These are phyloP conservation scores for Orthosia gothica DNA, from an alignment of 2,888 invertebrate species.

Conservation along the genomic window DNA sequence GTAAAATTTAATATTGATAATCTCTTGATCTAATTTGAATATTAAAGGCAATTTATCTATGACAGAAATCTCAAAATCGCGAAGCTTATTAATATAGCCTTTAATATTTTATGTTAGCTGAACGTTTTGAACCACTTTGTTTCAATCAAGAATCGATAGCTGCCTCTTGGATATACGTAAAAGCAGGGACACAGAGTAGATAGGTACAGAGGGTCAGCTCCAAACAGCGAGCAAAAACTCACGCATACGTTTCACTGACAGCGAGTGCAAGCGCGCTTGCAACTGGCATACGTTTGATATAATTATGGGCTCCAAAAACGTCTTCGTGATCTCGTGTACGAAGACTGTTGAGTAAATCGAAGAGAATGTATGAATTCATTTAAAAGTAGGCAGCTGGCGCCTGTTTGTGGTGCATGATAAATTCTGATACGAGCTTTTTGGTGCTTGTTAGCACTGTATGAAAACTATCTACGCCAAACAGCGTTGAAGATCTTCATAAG, in stretches of 20 bases:
- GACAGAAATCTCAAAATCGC: slow-evolving; percentile 2
- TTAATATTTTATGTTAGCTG: slow-evolving; percentile 15
- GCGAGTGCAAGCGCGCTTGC: background rate
- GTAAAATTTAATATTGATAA: slow-evolving; percentile 10
- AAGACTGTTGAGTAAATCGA: background rate
- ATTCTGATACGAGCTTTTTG: too few relatives aligned
- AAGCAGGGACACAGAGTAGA: background rate
- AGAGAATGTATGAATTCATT: background rate
- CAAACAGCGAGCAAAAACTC: too few relatives aligned
- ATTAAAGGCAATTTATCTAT: slow-evolving; percentile 12
- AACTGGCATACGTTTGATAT: background rate
- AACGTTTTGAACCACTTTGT: slow-evolving; percentile 28
- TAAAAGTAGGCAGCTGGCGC: too few relatives aligned
- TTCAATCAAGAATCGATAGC: slow-evolving; percentile 22
- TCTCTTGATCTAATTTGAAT: slow-evolving; percentile 24
- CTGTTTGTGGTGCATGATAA: too few relatives aligned
- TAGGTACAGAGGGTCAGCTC: background rate
- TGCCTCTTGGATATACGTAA: slow-evolving; percentile 23
- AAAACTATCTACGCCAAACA: too few relatives aligned
- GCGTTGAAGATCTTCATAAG: too few relatives aligned
- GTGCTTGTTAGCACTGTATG: too few relatives aligned
- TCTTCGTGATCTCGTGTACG: background rate
- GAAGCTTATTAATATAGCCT: slow-evolving; percentile 20
- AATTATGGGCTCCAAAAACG: background rate
- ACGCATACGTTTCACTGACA: background rate